phyloP scores from a whole-genome alignment of 2,797 vertebrate species.

The Fundulus diaphanus region DNA sequence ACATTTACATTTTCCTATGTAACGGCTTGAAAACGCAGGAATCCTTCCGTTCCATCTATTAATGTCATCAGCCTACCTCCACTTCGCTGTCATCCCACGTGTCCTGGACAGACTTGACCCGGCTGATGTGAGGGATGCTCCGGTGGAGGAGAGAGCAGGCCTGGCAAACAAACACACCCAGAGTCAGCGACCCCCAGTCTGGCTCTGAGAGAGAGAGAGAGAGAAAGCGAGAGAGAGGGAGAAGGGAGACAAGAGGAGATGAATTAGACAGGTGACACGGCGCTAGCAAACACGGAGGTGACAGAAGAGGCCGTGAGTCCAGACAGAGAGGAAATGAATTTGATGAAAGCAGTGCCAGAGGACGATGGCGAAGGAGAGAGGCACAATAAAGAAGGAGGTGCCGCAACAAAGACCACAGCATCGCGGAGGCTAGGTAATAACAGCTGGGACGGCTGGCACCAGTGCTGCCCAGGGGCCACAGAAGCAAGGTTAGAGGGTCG shows the following conservation, averaged over 20 bases:
- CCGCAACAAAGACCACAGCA: conserved; percentile 34
- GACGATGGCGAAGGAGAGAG: conserved; percentile 5
- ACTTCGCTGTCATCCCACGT: conserved; percentile 90
- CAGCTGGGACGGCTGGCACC: conserved; percentile 51
- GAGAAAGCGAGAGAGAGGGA: no score
- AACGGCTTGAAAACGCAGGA: background rate
- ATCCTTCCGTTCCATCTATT: background rate
- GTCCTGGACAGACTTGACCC: conserved; percentile 91
- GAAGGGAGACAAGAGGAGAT: background rate
- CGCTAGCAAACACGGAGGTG: background rate
- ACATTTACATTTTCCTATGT: background rate
- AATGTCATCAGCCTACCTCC: conserved; percentile 82
- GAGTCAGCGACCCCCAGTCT: conserved; percentile 93
- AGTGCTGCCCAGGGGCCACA: conserved; percentile 28
- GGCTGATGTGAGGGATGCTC: conserved; percentile 91
- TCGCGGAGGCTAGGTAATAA: conserved; percentile 33
- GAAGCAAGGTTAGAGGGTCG: conserved; percentile 27
- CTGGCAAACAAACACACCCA: conserved; percentile 94
- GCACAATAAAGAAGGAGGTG: conserved; percentile 28
- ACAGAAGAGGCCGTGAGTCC: conserved; percentile 8
- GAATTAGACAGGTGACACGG: background rate
- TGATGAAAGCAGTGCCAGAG: conserved; percentile 3
- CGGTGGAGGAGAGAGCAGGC: conserved; percentile 94
- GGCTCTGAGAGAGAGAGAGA: conserved; percentile 81
- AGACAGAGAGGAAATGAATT: conserved; percentile 21